Conservation (phyloP, 2,113 vertebrate species). For the Oxyruncus cristatus region DNA sequence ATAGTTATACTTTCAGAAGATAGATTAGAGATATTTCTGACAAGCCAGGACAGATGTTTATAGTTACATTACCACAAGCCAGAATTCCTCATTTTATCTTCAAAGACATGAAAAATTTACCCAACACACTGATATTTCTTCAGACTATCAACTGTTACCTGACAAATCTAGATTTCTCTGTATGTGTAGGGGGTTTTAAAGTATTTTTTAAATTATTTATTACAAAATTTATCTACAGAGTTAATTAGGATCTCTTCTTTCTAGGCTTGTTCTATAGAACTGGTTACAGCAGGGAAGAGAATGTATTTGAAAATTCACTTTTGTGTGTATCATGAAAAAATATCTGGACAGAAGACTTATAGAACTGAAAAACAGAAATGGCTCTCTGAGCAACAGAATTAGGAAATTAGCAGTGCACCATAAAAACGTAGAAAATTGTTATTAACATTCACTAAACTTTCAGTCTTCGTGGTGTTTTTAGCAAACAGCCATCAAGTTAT, state of each 20-base stretch:
- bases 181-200: accelerated
- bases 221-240: neutral
- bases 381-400: neutral
- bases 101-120: neutral
- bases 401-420: neutral
- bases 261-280: neutral
- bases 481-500: neutral
- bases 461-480: neutral
- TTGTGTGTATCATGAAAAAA: neutral
- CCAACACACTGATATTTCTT: neutral
- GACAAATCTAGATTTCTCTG: neutral
- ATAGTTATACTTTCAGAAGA: neutral
- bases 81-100: constrained; percentile 2
- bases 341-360: neutral
- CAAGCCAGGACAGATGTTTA: neutral
- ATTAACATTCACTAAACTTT: neutral
- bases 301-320: neutral
- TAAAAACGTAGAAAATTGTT: neutral
- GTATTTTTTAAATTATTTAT: neutral
- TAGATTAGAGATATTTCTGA: neutral
- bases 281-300: neutral
- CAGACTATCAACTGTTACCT: neutral
- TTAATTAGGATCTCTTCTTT: neutral
- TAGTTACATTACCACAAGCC: neutral
- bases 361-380: neutral